phyloP scores from a whole-genome alignment of 2,797 vertebrate genomes.

The Amphiprion clarkii region DNA sequence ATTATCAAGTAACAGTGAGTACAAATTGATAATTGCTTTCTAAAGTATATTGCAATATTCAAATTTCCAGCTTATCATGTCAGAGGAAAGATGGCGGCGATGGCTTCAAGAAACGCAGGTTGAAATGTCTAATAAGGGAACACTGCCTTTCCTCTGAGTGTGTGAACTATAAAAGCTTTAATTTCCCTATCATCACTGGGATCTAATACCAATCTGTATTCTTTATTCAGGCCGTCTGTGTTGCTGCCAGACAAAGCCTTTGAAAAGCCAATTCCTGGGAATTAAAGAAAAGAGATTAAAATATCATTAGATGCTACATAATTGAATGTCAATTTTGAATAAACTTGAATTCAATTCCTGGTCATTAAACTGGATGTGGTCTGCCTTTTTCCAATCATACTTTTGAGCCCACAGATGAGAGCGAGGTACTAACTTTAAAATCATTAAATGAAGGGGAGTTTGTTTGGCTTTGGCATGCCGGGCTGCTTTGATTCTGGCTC shows the following conservation, averaged over 20 bases:
- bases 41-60: constrained; percentile 88
- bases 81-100: constrained; percentile 85
- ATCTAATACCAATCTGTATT: constrained; percentile 96
- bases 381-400: constrained; percentile 87
- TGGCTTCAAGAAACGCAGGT: constrained; percentile 90
- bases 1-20: constrained; percentile 90
- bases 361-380: constrained; percentile 95
- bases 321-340: constrained; percentile 99
- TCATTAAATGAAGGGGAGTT: constrained; percentile 97
- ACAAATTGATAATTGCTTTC: constrained; percentile 89
- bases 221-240: constrained; percentile 93
- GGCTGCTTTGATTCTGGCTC: constrained; percentile 94
- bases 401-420: constrained; percentile 93
- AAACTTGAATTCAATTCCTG: constrained; percentile 99
- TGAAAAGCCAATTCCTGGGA: constrained; percentile 96
- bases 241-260: constrained; percentile 94
- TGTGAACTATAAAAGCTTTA: constrained; percentile 94
- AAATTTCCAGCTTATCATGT: constrained; percentile 90
- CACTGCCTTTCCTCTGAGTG: constrained; percentile 89
- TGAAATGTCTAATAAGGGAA: constrained; percentile 90
- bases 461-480: constrained; percentile 94
- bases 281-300: constrained; percentile 99
- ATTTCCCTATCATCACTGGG: constrained; percentile 92
- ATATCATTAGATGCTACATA: constrained; percentile 98
- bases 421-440: constrained; percentile 91